Conservation (phyloP, 2,888 invertebrate species). For the Acanthosepion pharaonis region DNA sequence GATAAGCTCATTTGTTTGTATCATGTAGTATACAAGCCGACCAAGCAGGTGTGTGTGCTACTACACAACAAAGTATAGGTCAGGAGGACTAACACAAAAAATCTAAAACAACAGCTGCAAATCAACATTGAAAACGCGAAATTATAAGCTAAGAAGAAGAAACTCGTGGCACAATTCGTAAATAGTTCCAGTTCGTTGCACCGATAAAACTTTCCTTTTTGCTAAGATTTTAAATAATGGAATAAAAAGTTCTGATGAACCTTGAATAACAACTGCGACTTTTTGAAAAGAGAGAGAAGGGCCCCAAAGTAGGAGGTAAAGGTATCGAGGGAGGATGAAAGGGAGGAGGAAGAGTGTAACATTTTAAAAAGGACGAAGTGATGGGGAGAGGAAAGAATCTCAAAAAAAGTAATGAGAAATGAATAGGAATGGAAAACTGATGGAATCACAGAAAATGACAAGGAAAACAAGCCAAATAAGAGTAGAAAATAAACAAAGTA, state of each 20-base stretch:
- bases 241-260: conserved; percentile 24
- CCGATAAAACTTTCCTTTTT: neutral
- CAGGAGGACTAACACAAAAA: neutral
- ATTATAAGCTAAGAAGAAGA: neutral
- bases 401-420: too few relatives aligned
- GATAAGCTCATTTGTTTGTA: neutral
- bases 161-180: neutral
- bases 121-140: neutral
- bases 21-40: neutral
- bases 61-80: too few relatives aligned
- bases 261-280: neutral
- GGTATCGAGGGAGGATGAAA: neutral
- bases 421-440: too few relatives aligned
- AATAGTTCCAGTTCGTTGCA: neutral
- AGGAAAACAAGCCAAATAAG: too few relatives aligned
- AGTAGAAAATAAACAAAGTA: too few relatives aligned
- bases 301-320: neutral
- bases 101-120: neutral
- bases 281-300: neutral
- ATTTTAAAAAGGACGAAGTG: too few relatives aligned
- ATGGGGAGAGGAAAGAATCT: too few relatives aligned
- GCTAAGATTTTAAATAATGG: neutral
- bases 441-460: too few relatives aligned
- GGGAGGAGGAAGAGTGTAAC: too few relatives aligned
- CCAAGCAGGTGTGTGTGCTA: neutral